Evolutionary conservation across 2,113 vertebrate species (phyloP).

Genomic region (Serilophus lunatus): DNA sequence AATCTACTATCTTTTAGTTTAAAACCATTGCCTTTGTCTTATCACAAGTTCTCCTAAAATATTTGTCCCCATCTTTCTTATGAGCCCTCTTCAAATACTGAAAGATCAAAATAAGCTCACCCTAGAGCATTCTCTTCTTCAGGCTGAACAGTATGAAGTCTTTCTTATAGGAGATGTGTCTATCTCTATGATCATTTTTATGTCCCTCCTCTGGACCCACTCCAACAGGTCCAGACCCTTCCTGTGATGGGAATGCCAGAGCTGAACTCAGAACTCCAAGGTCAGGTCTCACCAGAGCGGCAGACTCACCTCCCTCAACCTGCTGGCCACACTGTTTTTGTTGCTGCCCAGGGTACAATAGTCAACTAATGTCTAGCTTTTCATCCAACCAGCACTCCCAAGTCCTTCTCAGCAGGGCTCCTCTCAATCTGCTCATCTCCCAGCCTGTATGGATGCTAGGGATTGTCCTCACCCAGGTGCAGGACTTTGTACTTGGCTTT

Average conservation of each 20-base stretch:
- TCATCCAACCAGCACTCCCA: not conserved
- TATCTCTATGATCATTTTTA: accelerated
- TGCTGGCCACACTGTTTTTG: accelerated
- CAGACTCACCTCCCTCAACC: no score
- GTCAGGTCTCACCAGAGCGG: not conserved
- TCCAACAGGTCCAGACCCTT: not conserved
- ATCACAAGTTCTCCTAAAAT: not conserved
- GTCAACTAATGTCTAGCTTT: not conserved
- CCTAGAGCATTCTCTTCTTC: not conserved
- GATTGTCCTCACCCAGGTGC: no score
- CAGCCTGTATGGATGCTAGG: no score
- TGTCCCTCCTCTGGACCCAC: not conserved
- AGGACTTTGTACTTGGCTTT: no score
- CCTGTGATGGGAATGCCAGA: not conserved
- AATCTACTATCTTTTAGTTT: not conserved
- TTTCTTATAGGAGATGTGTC: not conserved
- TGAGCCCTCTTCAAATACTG: no score
- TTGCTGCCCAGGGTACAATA: no score
- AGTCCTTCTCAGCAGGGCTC: not conserved
- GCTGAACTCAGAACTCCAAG: not conserved
- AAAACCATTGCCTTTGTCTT: not conserved
- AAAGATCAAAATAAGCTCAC: not conserved
- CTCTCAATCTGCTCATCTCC: not conserved
- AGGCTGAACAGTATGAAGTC: not conserved
- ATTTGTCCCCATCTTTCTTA: not conserved